Evolutionary conservation across 2,797 vertebrate genomes (phyloP), one percentile per base, ranked within the genome.

Genomic region (Acanthurus leucopareius): DNA sequence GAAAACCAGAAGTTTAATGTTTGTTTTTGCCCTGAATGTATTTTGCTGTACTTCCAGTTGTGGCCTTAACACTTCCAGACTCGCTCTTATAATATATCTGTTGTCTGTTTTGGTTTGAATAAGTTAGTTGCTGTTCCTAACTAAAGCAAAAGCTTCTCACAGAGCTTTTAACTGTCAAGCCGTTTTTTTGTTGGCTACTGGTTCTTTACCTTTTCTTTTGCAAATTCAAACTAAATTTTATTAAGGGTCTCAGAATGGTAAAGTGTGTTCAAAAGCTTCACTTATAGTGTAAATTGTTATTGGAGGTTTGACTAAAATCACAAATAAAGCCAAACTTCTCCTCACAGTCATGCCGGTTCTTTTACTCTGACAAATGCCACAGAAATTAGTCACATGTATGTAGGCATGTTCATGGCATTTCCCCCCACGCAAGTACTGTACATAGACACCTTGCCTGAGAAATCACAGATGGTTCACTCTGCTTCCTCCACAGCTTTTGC

Each of bases 401-500:
- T 87, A 85, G 88, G 87, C 87, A 67, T 77, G 77, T 80, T 79
- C 72, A 42, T 63, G 76, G 49, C 71, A 53, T 75, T 45, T 54
- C 69, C 72, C 73, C 85, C 73, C 77, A 81, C 84, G 65, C 91
- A 81, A 80, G 56, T 62, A 82, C 81, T 82, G 87, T 58, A 77
- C 79, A 63, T 38, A 53, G 78, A 84, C 79, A 87, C 82, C 79
- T 87, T 73, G 68, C 75, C 68, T 5, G 53, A 77, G 68, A 80
- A 76, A 85, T 54, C 88, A 83, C 93, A 94, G 92, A 94, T 93
- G 92, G 91, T 86, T 84, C 66, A 19, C 82, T 88, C 62, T 51
- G 84, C 90, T 86, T 86, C 79, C 85, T 87, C 88, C 88, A 77
- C 89, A 87, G 86, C 72, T 80, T 89, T 86, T 77, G 78, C 86